Conservation (phyloP, 2,113 vertebrate species). For the Alligator mississippiensis region DNA sequence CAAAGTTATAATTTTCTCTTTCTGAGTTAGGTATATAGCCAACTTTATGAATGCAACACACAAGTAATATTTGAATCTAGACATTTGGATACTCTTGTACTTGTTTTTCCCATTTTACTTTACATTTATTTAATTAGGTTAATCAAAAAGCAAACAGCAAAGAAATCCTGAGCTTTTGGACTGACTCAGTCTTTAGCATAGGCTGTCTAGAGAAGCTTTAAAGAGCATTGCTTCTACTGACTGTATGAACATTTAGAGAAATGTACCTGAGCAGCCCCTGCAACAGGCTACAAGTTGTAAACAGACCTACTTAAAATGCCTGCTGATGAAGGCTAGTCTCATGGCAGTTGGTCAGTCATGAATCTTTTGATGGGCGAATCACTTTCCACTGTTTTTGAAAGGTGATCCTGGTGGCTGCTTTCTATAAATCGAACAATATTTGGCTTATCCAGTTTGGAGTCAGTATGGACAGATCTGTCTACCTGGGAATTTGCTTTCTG, state of each 20-base stretch:
- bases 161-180: rapidly evolving
- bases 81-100: rapidly evolving
- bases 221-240: neutral
- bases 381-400: neutral
- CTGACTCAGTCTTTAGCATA: rapidly evolving
- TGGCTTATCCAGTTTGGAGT: neutral
- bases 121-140: neutral
- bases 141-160: rapidly evolving
- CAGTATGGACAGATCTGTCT: neutral
- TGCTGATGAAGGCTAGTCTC: neutral
- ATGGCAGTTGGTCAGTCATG: neutral
- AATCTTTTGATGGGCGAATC: neutral
- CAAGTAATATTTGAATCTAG: neutral
- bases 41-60: neutral
- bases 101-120: rapidly evolving
- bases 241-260: rapidly evolving
- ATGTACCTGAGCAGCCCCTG: rapidly evolving
- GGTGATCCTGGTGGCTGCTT: rapidly evolving
- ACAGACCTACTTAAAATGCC: neutral
- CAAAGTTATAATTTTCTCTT: neutral
- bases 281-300: neutral
- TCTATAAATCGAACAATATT: rapidly evolving
- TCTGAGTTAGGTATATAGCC: neutral
- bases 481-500: rapidly evolving
- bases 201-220: rapidly evolving